Conservation (phyloP, 2,888 invertebrate genomes). For the Pristionchus arcanus region DNA sequence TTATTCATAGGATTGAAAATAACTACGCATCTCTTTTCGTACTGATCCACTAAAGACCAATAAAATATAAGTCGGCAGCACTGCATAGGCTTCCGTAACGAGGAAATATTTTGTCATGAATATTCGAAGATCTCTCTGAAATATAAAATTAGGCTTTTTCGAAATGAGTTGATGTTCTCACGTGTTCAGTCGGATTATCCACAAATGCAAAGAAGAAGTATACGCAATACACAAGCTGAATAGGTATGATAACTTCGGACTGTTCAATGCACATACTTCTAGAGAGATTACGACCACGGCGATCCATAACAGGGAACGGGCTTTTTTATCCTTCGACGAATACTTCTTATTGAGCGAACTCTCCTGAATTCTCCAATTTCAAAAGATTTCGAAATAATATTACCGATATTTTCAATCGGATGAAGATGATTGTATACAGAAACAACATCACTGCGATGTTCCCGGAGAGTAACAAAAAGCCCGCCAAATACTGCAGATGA, state of each 20-base stretch:
- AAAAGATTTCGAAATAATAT: neutral
- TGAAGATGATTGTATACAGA: neutral
- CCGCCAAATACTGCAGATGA: neutral
- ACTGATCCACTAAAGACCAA: neutral
- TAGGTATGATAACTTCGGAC: neutral
- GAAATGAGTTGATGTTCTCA: neutral
- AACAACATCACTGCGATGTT: neutral
- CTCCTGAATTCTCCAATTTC: neutral
- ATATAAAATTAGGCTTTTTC: neutral
- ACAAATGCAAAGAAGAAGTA: neutral
- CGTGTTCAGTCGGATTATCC: neutral
- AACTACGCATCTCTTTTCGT: neutral
- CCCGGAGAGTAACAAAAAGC: neutral
- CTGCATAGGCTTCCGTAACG: neutral
- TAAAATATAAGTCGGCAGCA: neutral
- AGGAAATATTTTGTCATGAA: neutral
- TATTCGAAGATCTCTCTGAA: neutral
- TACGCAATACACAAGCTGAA: neutral
- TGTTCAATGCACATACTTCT: neutral
- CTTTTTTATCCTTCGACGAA: neutral
- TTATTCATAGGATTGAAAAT: no score
- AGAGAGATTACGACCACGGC: neutral
- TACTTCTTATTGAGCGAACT: neutral
- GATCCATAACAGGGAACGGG: neutral
- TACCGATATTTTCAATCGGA: neutral